Conservation (phyloP, 2,797 vertebrate genomes). For the Poliocrania exsul region DNA sequence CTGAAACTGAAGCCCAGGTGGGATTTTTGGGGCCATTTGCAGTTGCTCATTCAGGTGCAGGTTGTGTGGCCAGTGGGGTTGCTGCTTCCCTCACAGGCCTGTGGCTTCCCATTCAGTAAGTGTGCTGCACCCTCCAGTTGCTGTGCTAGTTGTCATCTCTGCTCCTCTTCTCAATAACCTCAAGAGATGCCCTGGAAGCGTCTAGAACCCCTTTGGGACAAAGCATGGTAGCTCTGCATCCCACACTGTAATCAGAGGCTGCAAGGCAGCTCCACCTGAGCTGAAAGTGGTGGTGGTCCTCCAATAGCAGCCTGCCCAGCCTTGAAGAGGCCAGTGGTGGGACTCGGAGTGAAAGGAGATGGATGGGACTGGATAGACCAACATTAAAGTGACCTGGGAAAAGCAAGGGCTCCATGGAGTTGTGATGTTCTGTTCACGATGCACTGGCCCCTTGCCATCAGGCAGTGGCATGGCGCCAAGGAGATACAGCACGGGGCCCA, state of each 20-base stretch:
- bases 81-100: neutral
- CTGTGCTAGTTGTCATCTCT: neutral
- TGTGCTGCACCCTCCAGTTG: fast-evolving
- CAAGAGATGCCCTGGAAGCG: neutral
- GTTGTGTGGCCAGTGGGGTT: neutral
- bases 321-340: neutral
- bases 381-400: neutral
- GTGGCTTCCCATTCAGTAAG: neutral
- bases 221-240: neutral
- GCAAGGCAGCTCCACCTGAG: neutral
- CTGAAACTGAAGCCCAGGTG: neutral
- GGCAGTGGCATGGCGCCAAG: neutral
- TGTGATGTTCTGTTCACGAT: neutral
- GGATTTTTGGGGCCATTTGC: neutral
- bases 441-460: neutral
- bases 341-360: neutral
- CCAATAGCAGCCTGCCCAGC: neutral
- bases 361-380: neutral
- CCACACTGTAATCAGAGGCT: neutral
- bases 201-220: neutral
- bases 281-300: neutral
- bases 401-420: neutral
- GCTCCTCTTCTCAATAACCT: fast-evolving
- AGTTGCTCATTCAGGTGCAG: neutral
- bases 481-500: neutral